A percentile compares a stretch with the other conserved stretches of the same genome.
Evolutionary conservation across 2,797 vertebrate species (phyloP).

Genomic region (Argentina silus): DNA sequence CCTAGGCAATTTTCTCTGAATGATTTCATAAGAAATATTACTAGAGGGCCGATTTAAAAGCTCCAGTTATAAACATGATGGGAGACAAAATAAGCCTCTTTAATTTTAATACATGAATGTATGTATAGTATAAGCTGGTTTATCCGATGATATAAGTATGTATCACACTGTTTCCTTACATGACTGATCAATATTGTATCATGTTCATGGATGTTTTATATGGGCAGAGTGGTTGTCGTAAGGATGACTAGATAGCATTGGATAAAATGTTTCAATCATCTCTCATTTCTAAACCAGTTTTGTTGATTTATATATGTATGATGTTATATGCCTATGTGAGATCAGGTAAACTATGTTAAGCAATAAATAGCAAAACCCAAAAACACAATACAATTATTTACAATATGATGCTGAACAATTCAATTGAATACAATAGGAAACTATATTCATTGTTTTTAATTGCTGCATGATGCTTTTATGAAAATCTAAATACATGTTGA

Average conservation of each 20-base stretch:
- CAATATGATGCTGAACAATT: neutral
- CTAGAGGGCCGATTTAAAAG: neutral
- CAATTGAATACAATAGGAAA: neutral
- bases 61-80: constrained; percentile 2
- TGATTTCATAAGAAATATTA: neutral
- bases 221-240: neutral
- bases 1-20: neutral
- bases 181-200: constrained; percentile 47
- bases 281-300: neutral
- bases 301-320: neutral
- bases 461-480: neutral
- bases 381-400: neutral
- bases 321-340: neutral
- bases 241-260: constrained; percentile 16
- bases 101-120: constrained; percentile 12
- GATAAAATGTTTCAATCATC: neutral
- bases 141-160: constrained; percentile 7
- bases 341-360: neutral
- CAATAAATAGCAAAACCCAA: neutral
- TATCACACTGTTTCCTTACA: neutral
- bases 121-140: constrained; percentile 6
- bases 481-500: neutral
- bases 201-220: constrained; percentile 33
- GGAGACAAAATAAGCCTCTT: constrained; percentile 1
- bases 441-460: neutral